Conservation (phyloP, 92 coral and sea anemone species). For the Hydrozoanthus gracilis region DNA sequence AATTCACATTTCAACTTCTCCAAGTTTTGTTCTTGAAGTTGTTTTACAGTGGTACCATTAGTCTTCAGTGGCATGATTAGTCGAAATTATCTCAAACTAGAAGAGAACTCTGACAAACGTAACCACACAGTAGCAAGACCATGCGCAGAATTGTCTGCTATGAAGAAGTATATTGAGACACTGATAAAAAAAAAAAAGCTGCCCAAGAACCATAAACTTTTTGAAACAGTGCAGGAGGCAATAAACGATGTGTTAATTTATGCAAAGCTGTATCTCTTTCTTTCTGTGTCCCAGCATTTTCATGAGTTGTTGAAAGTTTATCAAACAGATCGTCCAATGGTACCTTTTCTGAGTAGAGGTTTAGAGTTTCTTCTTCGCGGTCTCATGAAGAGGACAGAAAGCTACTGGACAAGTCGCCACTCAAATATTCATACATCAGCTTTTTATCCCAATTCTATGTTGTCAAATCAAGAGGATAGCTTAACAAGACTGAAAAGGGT, state of each 20-base stretch:
- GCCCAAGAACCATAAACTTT: slow-evolving; percentile 51
- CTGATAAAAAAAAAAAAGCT: slow-evolving; percentile 37
- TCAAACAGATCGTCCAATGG: slow-evolving; percentile 38
- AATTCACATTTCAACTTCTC: background rate
- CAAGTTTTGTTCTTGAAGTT: background rate
- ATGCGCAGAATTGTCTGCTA: slow-evolving; percentile 34
- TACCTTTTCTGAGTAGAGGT: slow-evolving; percentile 38
- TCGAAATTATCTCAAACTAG: background rate
- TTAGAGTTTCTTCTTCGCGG: slow-evolving; percentile 36
- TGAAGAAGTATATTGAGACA: slow-evolving; percentile 48
- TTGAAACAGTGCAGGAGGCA: slow-evolving; percentile 58
- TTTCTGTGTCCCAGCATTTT: slow-evolving; percentile 43
- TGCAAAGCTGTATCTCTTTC: slow-evolving; percentile 60
- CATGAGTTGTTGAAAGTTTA: slow-evolving; percentile 30
- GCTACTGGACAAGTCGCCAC: slow-evolving; percentile 36
- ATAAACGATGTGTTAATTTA: slow-evolving; percentile 50
- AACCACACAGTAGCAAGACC: slow-evolving; percentile 25
- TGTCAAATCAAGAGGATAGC: slow-evolving; percentile 37
- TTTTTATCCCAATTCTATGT: slow-evolving; percentile 29
- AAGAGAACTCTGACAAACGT: background rate
- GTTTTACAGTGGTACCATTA: background rate
- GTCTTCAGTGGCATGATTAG: slow-evolving; percentile 1
- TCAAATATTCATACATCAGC: slow-evolving; percentile 13
- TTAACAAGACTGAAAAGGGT: slow-evolving; percentile 32
- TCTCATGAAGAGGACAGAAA: slow-evolving; percentile 29